These are phyloP conservation scores for Halichoeres trimaculatus DNA, from an alignment of 2,113 vertebrate species.

Conservation along the genomic window DNA sequence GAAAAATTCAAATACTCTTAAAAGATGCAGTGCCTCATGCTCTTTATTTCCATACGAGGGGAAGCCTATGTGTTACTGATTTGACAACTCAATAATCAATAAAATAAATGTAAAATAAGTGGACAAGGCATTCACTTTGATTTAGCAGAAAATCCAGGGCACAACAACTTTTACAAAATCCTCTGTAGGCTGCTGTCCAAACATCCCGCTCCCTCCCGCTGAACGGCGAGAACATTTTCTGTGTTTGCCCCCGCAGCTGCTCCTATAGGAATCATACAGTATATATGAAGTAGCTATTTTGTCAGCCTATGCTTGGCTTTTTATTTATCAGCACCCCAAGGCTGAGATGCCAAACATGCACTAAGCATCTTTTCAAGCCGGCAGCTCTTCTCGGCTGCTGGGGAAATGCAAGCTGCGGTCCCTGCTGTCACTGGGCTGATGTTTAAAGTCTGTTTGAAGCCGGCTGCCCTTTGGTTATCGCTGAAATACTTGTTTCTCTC, in stretches of 20 bases:
- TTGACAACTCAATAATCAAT: not conserved
- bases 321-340: constrained; percentile 59
- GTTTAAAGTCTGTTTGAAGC: constrained; percentile 60
- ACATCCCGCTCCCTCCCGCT: constrained; percentile 5
- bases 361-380: constrained; percentile 56
- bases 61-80: not conserved
- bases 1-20: no score
- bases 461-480: constrained; percentile 43
- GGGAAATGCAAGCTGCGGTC: constrained; percentile 47
- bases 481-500: constrained; percentile 46
- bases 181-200: constrained; percentile 16
- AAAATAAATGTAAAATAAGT: not conserved
- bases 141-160: not conserved
- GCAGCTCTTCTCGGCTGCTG: constrained; percentile 47
- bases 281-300: constrained; percentile 49
- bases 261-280: constrained; percentile 39
- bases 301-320: constrained; percentile 38
- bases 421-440: constrained; percentile 59
- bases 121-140: not conserved
- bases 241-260: constrained; percentile 35
- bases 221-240: constrained; percentile 16
- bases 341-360: constrained; percentile 59
- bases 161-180: not conserved
- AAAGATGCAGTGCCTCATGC: no score
- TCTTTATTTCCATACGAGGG: not conserved